Evolutionary conservation across 1,140 invertebrate species (phyloP), one percentile per base, ranked within the genome.

Genomic region (Apocrypta bakeri): DNA sequence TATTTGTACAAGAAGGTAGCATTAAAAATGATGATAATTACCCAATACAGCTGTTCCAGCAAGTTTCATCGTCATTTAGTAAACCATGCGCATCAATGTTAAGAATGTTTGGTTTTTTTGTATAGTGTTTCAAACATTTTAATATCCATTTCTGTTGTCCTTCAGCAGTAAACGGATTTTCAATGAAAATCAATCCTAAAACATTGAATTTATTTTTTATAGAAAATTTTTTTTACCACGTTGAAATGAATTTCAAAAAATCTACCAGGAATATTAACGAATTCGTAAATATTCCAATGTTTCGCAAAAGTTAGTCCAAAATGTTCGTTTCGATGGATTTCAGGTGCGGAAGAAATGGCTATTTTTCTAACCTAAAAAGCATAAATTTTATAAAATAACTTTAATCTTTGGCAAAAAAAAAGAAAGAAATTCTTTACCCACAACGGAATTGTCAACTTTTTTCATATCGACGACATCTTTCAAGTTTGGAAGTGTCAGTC

Each of bases 71-170:
- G 33, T 89, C 83, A 8, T 86, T 86, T 24, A 94, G 82, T 79
- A 92, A 83, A 79, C 92, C 87, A 85, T 94, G 93, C 25, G 88
- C 89, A 90, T 96, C 94, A 83, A 98, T 92, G 92, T 98, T 98
- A 27, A 94, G 93, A 89, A 95, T 94, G 91, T 97, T 95, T n/a
- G 96, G 96, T 81, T 94, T 94, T 63, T 89, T 93, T 0, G 97
- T 94, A 90, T 96, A 98, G 83, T 96, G 94, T 86, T 94, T 92
- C 25, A 98, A 89, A 91, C 96, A 96, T 91, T 95, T 94, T 69
- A 93, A 91, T 21, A 97, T 95, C 97, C 97, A 98, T 90, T 95
- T 96, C 79, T 94, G 93, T 90, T 98, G 97, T 0, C 96, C 97
- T 69, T 92, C 84, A 27, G 87, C 68, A 40, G 95, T 96, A 90